Evolutionary conservation across 1,140 invertebrate species (phyloP).

Genomic region (Rhyzopertha dominica): DNA sequence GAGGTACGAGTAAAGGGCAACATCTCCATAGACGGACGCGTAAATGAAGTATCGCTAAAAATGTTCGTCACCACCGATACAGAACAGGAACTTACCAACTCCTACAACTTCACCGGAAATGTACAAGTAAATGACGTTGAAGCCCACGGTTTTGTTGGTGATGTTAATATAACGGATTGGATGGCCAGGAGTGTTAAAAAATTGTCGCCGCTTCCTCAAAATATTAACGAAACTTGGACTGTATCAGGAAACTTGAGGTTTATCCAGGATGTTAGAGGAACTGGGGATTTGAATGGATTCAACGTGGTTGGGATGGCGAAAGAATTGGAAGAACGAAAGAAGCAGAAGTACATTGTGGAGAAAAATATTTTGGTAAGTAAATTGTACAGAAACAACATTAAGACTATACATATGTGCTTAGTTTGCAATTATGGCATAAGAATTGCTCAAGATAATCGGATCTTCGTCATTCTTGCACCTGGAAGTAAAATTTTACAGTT

Average conservation of each 20-base stretch:
- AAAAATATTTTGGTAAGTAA: constrained; percentile 31
- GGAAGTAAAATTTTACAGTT: no score
- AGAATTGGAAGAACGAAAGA: constrained; percentile 24
- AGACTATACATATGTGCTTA: constrained; percentile 11
- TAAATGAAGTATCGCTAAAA: constrained; percentile 38
- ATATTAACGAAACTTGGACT: constrained; percentile 39
- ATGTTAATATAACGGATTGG: constrained; percentile 40
- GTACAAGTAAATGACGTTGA: constrained; percentile 20
- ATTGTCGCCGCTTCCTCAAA: constrained; percentile 25
- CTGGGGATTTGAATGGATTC: constrained; percentile 34
- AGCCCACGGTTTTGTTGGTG: constrained; percentile 32
- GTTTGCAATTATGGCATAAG: no score
- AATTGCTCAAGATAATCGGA: no score
- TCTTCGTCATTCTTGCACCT: no score
- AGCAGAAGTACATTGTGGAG: constrained; percentile 26
- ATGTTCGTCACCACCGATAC: constrained; percentile 39
- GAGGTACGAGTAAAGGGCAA: constrained; percentile 36
- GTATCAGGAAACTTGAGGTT: constrained; percentile 40
- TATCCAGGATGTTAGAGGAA: constrained; percentile 31
- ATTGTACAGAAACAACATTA: no score
- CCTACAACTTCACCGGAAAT: constrained; percentile 32
- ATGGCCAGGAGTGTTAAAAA: constrained; percentile 28
- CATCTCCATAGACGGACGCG: constrained; percentile 22
- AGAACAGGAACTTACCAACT: constrained; percentile 34
- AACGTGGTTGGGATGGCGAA: constrained; percentile 32